Conservation (phyloP, 2,888 invertebrate genomes). For the Rhagophthalmus giganteus region DNA sequence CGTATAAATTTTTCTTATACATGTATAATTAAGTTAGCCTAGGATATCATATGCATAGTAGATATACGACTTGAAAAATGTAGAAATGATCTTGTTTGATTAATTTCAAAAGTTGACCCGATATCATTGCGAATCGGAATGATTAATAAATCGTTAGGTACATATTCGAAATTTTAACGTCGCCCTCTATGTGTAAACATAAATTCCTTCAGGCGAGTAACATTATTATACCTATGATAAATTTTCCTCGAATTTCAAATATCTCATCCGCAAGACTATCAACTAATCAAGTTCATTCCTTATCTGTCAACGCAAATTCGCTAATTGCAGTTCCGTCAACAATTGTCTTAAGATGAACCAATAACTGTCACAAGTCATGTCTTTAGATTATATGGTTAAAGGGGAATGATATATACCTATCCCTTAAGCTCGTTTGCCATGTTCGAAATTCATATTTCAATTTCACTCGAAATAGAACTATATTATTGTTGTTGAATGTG, state of each 20-base stretch:
- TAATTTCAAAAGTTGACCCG: not conserved
- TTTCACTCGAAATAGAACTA: not conserved
- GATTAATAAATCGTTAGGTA: no score
- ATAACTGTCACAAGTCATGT: conserved; percentile 42
- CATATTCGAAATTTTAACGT: not conserved
- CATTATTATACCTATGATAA: conserved; percentile 9
- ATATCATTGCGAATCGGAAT: no score
- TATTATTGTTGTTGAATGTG: not conserved
- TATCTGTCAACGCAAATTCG: conserved; percentile 34
- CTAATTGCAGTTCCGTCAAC: conserved; percentile 41
- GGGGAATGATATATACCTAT: conserved; percentile 16
- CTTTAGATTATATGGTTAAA: conserved; percentile 30
- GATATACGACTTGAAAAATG: no score
- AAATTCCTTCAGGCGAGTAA: conserved; percentile 1
- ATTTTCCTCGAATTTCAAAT: conserved; percentile 10
- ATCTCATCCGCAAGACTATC: conserved; percentile 16
- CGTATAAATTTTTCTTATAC: no score
- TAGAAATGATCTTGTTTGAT: not conserved
- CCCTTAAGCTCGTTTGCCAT: not conserved
- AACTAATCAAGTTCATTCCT: conserved; percentile 28
- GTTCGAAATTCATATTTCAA: conserved; percentile 5
- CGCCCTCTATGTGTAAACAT: not conserved
- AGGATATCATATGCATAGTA: no score
- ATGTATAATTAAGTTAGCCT: no score
- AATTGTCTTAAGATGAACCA: conserved; percentile 43